phyloP scores from a whole-genome alignment of 2,888 invertebrate genomes.

The Microchrysa polita region DNA sequence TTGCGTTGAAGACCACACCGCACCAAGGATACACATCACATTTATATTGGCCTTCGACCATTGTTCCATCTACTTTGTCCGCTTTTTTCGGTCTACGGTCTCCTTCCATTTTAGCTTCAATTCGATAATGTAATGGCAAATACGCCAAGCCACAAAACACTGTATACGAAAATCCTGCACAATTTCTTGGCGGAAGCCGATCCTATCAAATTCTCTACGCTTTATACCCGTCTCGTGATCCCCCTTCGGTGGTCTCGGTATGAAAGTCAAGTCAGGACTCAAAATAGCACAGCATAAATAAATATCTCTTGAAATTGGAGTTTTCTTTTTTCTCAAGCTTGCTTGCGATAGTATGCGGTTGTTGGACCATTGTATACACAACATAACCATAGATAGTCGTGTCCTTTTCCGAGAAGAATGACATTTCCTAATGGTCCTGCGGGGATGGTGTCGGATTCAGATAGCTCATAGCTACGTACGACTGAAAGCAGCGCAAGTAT shows the following conservation, averaged over 20 bases:
- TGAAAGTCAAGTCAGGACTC: neutral
- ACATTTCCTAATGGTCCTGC: too few relatives aligned
- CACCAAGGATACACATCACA: neutral
- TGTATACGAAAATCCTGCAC: neutral
- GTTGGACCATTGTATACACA: neutral
- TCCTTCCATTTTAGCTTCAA: neutral
- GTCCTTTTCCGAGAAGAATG: too few relatives aligned
- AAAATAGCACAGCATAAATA: neutral
- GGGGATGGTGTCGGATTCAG: neutral
- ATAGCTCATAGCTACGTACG: neutral
- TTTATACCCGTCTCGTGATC: neutral
- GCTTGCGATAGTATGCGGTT: neutral
- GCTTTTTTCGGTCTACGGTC: too few relatives aligned
- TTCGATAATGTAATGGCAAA: neutral
- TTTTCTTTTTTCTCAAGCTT: neutral
- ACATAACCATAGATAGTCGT: too few relatives aligned
- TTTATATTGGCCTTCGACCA: neutral
- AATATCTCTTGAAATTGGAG: neutral
- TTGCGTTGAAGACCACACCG: neutral
- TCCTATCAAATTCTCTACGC: neutral
- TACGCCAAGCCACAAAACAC: neutral
- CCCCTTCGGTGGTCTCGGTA: too few relatives aligned
- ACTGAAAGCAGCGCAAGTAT: neutral
- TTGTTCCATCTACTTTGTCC: neutral
- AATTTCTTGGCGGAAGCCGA: neutral